Evolutionary conservation across 2,888 invertebrate species (phyloP).

Genomic region (Rotaria magnacalcarata): DNA sequence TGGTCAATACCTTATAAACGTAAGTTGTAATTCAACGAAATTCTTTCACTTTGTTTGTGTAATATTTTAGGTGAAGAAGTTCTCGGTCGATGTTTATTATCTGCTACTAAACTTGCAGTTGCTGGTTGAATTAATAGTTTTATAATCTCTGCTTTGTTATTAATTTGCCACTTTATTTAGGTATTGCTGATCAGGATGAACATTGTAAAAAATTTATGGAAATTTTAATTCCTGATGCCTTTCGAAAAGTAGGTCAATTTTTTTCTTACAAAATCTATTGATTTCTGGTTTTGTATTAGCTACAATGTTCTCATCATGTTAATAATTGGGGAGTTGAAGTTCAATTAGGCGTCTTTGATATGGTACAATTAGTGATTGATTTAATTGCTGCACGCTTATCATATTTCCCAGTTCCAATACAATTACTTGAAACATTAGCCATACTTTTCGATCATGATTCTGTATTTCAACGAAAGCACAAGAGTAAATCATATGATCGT

Average conservation of each 20-base stretch:
- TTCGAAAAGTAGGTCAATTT: conserved; percentile 55
- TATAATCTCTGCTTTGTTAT: no score
- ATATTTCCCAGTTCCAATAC: conserved; percentile 56
- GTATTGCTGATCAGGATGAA: conserved; percentile 59
- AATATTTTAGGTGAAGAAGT: conserved; percentile 58
- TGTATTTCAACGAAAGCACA: conserved; percentile 57
- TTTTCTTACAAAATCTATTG: no score
- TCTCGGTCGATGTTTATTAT: conserved; percentile 61
- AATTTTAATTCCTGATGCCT: conserved; percentile 61
- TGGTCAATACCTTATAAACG: conserved; percentile 62
- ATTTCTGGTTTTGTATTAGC: conserved; percentile 48
- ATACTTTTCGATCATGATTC: conserved; percentile 60
- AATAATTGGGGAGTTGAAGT: conserved; percentile 61
- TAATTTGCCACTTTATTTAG: conserved; percentile 50
- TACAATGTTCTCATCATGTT: conserved; percentile 60
- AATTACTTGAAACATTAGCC: conserved; percentile 56
- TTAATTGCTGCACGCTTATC: conserved; percentile 58
- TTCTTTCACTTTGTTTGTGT: neutral
- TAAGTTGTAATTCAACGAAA: neutral
- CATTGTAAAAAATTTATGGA: conserved; percentile 60
- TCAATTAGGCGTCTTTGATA: conserved; percentile 61
- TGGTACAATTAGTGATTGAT: conserved; percentile 60
- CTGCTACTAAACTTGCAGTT: conserved; percentile 59
- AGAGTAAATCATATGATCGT: conserved; percentile 27
- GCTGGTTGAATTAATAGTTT: conserved; percentile 52